Evolutionary conservation across 1,140 invertebrate genomes (phyloP), one percentile per base, ranked within the genome.

Genomic region (Drosophila pruinosa): DNA sequence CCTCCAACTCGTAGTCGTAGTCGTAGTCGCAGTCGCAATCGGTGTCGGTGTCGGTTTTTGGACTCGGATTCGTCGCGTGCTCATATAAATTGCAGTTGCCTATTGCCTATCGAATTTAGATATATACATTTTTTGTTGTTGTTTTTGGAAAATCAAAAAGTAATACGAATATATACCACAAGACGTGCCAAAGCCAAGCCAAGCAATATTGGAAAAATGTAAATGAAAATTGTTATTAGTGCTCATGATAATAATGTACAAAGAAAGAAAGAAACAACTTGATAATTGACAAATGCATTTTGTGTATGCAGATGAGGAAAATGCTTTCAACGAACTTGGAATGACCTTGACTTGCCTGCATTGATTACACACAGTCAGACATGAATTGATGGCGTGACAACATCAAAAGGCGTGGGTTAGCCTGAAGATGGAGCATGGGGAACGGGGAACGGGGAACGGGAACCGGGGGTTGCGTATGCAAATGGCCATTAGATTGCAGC

Each of bases 181-280:
- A 15, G 22, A 31, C 24, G 45, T 48, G 22, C 12, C 22, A 28
- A 3, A 24, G 21, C 21, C 17, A 24, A 62, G 24, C 19, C 36
- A 39, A 64, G 3, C 12, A 26, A 24, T 47, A 47, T 47, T 47
- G 43, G 43, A 47, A 77, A 74, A 85, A 86, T 81, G 80, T 85
- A 85, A 85, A 76, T 85, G 68, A 26, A 83, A 85, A 63, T 70
- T 53, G 36, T 12, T 54, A 48, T 24, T 50, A n/a, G 14, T 62
- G 19, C 41, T 56, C n/a, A 41, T 21, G 21, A 22, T 26, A 12
- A 24, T 24, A 48, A 17, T 14, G 10, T 10, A 28, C 1, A 31
- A 31, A 50, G 6, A 50, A 17, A 17, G 24, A 15, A 28, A 31
- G 24, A 31, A 1, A 50, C 2, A 8, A 31, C 24, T 7, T 28